A percentile compares a stretch with the other conserved stretches of the same genome.
Conservation (phyloP, 2,797 vertebrate species). For the Eulemur coronatus region DNA sequence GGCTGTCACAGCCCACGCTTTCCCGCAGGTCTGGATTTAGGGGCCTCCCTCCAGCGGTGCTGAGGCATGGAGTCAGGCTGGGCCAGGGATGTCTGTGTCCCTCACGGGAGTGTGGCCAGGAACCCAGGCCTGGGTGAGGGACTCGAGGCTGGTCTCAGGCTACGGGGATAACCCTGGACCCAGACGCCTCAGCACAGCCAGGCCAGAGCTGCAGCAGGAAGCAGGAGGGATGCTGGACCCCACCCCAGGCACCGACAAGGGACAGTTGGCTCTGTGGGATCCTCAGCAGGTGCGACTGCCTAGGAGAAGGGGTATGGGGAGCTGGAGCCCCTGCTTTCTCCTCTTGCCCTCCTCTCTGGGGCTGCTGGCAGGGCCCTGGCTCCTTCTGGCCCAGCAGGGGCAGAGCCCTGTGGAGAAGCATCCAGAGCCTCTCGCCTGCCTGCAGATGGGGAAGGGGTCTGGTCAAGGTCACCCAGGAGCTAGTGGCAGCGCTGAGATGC, state of each 20-base stretch:
- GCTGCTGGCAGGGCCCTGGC: not conserved
- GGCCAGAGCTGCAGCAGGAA: not conserved
- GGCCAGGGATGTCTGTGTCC: not conserved
- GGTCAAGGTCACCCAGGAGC: not conserved
- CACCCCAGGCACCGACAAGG: not conserved
- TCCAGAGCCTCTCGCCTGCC: not conserved
- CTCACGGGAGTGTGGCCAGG: not conserved
- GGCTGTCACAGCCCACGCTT: not conserved
- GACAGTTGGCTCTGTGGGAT: not conserved
- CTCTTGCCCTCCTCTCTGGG: not conserved
- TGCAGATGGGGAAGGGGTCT: not conserved
- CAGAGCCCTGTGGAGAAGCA: not conserved
- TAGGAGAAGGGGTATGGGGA: too few relatives aligned
- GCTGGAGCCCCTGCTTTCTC: not conserved
- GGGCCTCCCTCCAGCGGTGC: not conserved
- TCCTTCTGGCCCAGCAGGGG: not conserved
- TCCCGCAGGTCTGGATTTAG: not conserved
- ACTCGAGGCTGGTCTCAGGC: not conserved
- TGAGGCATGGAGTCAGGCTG: not conserved
- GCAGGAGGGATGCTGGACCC: not conserved
- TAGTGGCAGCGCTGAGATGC: not conserved
- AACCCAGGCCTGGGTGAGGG: not conserved
- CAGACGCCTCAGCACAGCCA: not conserved
- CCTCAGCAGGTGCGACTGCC: not conserved
- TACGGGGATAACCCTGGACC: not conserved